Conservation (phyloP, 1,140 invertebrate genomes). For the Venturia canescens region DNA sequence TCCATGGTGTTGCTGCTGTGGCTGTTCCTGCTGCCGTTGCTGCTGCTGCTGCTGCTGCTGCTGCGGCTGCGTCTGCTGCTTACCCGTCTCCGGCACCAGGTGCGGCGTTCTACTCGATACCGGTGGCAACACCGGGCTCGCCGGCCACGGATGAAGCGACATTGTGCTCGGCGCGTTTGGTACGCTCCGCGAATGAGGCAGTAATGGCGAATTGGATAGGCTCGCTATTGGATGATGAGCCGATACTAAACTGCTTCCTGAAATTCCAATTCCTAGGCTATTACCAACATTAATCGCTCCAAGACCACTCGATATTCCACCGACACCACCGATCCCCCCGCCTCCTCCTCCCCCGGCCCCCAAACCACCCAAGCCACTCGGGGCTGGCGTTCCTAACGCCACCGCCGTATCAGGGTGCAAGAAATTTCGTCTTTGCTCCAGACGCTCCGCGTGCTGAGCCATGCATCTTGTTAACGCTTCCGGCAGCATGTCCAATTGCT, state of each 20-base stretch:
- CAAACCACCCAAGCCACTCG: constrained; percentile 66
- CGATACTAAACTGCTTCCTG: constrained; percentile 65
- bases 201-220: constrained; percentile 76
- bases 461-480: constrained; percentile 87
- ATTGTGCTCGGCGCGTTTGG: constrained; percentile 75
- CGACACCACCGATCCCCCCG: constrained; percentile 80
- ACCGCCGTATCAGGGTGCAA: constrained; percentile 90
- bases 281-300: constrained; percentile 68
- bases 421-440: constrained; percentile 88
- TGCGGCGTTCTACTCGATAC: constrained; percentile 84
- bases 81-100: constrained; percentile 83
- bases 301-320: constrained; percentile 67
- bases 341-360: constrained; percentile 78
- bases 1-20: constrained; percentile 55
- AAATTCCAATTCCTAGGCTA: constrained; percentile 66
- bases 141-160: constrained; percentile 83
- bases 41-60: constrained; percentile 71
- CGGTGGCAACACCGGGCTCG: constrained; percentile 84
- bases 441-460: constrained; percentile 81
- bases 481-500: constrained; percentile 88
- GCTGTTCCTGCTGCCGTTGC: constrained; percentile 44
- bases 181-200: constrained; percentile 80
- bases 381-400: constrained; percentile 71
- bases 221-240: constrained; percentile 65
- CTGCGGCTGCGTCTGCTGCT: constrained; percentile 73